Evolutionary conservation across 2,797 vertebrate species (phyloP), one percentile per base, ranked within the genome.

Genomic region (Urosaurus nigricauda): DNA sequence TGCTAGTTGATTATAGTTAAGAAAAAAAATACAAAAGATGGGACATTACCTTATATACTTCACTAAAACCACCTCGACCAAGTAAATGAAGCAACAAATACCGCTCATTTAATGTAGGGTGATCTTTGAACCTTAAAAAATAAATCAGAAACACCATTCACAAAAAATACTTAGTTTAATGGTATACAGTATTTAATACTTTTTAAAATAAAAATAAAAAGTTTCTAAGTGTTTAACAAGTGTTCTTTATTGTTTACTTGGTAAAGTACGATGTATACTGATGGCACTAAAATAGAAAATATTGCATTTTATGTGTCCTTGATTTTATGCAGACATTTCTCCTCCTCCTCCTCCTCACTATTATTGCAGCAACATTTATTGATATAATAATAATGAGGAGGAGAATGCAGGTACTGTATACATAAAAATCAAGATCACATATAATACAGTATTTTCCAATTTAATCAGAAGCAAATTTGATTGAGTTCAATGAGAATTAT

Each of bases 1-100:
- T 77, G 13, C n/a, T 53, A 16, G 80, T 29, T n/a, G 14, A 19
- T 6, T 58, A 17, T 17, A 32, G 11, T 63, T 63, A 21, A 19
- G 47, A 2, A 21, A 35, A 80, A 26, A 35, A 14, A n/a, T 5
- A 53, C 4, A 40, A 71, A 88, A 79, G 26, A 12, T 5, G 5
- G 11, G 17, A 93, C 35, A 53, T 90, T 97, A 98, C 99, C 98
- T 99, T 99, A 97, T 99, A 99, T 88, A 99, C 99, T 98, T 99
- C 99, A 97, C 99, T 99, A 96, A 99, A 99, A 94, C 99, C 99
- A 89, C 99, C 99, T 98, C 99, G 97, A 90, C 99, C 99, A 88
- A 99, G 97, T 93, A 99, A 98, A 96, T 99, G 98, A 88, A 99
- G 97, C 94, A 99, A 97, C 96, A 99, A 97, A 95, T 99, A 99